phyloP scores from a whole-genome alignment of 1,140 invertebrate genomes.

The Druon quercuslanigerum region DNA sequence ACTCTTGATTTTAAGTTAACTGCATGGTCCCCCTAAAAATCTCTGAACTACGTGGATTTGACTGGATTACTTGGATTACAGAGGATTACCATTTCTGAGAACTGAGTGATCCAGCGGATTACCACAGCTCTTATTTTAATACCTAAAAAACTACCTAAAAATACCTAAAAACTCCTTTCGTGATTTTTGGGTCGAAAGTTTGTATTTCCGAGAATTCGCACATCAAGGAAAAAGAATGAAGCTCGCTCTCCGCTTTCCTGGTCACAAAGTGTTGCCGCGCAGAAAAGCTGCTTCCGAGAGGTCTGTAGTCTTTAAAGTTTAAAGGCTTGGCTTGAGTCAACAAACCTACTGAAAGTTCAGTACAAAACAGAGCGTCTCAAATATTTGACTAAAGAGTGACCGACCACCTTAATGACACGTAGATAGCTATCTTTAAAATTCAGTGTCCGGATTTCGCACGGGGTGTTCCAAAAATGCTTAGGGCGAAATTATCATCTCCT shows the following conservation, averaged over 20 bases:
- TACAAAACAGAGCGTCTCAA: conserved; percentile 26
- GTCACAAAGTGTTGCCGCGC: conserved; percentile 24
- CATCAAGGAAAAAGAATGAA: conserved; percentile 4
- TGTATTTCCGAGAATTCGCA: background rate
- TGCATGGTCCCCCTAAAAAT: too few species aligned
- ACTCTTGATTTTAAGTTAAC: too few species aligned
- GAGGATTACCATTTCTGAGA: too few species aligned
- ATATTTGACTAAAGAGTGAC: conserved; percentile 28
- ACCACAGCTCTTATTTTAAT: too few species aligned
- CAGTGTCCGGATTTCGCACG: background rate
- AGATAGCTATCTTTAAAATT: conserved; percentile 28
- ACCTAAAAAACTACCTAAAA: too few species aligned
- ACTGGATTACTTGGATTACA: too few species aligned
- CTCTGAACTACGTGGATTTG: too few species aligned
- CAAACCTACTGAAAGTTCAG: conserved; percentile 22
- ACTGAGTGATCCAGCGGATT: too few species aligned
- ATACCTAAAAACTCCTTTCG: too few species aligned
- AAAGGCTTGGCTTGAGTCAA: conserved; percentile 25
- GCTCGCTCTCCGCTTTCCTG: conserved; percentile 8
- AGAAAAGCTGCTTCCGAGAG: conserved; percentile 23
- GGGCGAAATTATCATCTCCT: conserved; percentile 15
- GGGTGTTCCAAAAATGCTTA: background rate
- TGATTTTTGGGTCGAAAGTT: too few species aligned
- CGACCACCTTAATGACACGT: conserved; percentile 24
- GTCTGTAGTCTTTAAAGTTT: conserved; percentile 20